A percentile compares a stretch with the other conserved stretches of the same genome.
These are phyloP conservation scores for Coptodon bakossiorum DNA, from an alignment of 2,113 vertebrate species.

Conservation along the genomic window DNA sequence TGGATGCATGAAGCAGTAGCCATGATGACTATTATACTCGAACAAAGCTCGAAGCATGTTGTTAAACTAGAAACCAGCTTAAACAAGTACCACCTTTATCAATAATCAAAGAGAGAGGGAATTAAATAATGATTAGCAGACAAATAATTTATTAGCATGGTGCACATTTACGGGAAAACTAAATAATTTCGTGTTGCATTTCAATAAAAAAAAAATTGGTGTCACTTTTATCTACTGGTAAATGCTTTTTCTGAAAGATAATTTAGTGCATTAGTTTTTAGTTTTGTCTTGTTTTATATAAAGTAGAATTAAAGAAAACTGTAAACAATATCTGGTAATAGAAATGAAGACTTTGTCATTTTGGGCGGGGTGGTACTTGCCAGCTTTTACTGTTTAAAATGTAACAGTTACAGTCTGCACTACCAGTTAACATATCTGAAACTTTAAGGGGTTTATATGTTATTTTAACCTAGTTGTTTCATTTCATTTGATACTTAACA, in stretches of 20 bases:
- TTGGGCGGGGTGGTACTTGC: neutral
- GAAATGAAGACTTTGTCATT: neutral
- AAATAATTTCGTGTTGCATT: neutral
- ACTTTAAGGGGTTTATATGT: neutral
- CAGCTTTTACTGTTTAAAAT: neutral
- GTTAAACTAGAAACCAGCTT: neutral
- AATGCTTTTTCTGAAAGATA: neutral
- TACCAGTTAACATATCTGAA: neutral
- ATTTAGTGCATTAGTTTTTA: neutral
- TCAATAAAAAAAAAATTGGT: neutral
- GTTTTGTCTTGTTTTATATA: neutral
- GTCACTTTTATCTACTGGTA: neutral
- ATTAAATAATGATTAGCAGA: neutral
- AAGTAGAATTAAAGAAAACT: neutral
- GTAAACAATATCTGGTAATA: neutral
- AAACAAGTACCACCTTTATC: neutral
- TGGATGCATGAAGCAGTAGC: constrained; percentile 22
- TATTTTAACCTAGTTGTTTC: neutral
- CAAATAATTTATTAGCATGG: neutral
- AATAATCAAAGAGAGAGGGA: neutral
- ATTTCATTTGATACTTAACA: neutral
- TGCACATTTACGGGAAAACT: neutral
- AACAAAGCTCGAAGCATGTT: neutral
- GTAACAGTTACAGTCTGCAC: neutral
- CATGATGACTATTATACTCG: neutral